phyloP scores from a whole-genome alignment of 2,113 vertebrate species.

The Todiramphus saurophagus region DNA sequence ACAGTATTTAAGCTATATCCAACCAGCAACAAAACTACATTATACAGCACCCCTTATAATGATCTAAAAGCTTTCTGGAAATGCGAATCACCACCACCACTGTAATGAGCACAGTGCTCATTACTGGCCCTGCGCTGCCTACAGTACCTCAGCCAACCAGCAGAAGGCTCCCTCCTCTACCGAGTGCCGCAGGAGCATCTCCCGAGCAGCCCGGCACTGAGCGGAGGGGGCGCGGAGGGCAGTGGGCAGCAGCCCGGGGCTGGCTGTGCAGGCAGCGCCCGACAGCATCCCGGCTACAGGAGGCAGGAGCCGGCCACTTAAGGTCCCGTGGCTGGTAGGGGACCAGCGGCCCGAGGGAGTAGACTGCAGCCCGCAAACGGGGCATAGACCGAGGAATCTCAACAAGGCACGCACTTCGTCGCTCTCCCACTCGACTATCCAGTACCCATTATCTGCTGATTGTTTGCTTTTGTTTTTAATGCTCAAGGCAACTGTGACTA shows the following conservation, averaged over 20 bases:
- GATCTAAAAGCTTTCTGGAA: not conserved
- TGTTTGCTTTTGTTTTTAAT: not conserved
- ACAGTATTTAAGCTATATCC: not conserved
- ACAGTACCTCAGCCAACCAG: not conserved
- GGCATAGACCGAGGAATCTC: accelerated
- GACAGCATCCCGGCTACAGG: not conserved
- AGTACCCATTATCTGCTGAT: not conserved
- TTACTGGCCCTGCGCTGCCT: accelerated
- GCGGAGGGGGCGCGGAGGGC: not conserved
- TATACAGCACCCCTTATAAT: too few relatives aligned
- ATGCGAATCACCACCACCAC: accelerated
- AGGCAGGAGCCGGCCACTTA: too few relatives aligned
- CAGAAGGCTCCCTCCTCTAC: conserved; percentile 31
- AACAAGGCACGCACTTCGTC: accelerated
- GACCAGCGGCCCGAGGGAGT: not conserved
- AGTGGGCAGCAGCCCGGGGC: not conserved
- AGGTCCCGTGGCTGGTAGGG: not conserved
- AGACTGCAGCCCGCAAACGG: not conserved
- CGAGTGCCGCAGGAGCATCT: not conserved
- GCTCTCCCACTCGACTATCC: not conserved
- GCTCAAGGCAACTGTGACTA: not conserved
- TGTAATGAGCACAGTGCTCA: accelerated
- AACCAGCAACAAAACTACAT: not conserved
- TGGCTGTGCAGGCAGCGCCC: not conserved
- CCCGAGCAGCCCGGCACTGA: not conserved